These are phyloP conservation scores for Papilio gigon DNA, from an alignment of 2,888 invertebrate genomes.

Conservation along the genomic window DNA sequence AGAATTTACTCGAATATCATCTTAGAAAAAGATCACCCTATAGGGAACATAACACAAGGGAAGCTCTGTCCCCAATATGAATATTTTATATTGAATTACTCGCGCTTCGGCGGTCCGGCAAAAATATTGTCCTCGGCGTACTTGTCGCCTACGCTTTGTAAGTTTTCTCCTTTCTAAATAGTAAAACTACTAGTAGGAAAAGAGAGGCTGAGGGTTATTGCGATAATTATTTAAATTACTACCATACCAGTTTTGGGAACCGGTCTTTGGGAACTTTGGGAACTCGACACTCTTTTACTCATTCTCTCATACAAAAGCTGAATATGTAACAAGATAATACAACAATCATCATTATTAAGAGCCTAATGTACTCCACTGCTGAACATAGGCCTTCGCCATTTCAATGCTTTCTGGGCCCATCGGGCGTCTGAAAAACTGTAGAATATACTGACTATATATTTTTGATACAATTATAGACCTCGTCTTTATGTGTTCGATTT, in stretches of 20 bases:
- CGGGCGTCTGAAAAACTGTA: no score
- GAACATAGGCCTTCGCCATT: no score
- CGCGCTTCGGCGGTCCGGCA: conserved; percentile 75
- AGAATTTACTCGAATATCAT: neutral
- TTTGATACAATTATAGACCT: neutral
- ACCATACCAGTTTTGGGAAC: no score
- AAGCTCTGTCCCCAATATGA: conserved; percentile 75
- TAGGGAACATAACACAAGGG: conserved; percentile 59
- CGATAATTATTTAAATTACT: no score
- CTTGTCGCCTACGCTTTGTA: conserved; percentile 66
- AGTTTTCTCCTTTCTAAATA: conserved; percentile 56
- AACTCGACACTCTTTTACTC: no score
- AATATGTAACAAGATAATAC: no score
- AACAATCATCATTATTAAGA: no score
- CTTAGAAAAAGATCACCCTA: conserved; percentile 50
- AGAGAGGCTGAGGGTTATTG: neutral
- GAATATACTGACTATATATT: no score
- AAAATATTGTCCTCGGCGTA: conserved; percentile 80
- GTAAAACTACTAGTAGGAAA: neutral
- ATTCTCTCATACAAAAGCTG: no score
- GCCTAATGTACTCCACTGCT: no score
- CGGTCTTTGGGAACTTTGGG: no score
- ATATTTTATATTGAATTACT: conserved; percentile 82
- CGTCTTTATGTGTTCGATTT: neutral
- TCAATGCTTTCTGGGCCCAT: no score